These are phyloP conservation scores for Ochropleura leucogaster DNA, from an alignment of 2,888 invertebrate species.

Conservation along the genomic window DNA sequence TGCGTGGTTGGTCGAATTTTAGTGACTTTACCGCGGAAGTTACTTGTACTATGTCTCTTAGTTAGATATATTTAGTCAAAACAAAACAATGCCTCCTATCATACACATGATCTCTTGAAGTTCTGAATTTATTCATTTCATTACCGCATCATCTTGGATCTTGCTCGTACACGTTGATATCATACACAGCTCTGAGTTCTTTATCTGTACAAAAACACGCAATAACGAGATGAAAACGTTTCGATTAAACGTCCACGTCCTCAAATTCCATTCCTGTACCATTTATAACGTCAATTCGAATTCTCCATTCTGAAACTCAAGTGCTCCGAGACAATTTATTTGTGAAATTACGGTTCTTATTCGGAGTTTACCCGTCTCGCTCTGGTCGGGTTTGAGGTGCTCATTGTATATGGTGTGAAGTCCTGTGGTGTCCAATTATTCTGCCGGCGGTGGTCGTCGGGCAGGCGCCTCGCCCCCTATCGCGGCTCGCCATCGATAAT, in stretches of 20 bases:
- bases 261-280: constrained; percentile 78
- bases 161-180: constrained; percentile 46
- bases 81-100: constrained; percentile 26
- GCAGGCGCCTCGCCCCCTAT: constrained; percentile 88
- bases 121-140: constrained; percentile 43
- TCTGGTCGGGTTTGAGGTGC: constrained; percentile 64
- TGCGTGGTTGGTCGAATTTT: background rate
- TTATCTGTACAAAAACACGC: constrained; percentile 64
- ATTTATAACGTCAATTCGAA: constrained; percentile 82
- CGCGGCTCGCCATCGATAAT: constrained; percentile 89
- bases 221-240: constrained; percentile 72
- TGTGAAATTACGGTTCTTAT: constrained; percentile 72
- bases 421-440: constrained; percentile 90
- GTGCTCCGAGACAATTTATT: constrained; percentile 78
- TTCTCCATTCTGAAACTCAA: constrained; percentile 75
- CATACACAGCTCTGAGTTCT: constrained; percentile 42
- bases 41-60: background rate
- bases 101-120: constrained; percentile 25
- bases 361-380: constrained; percentile 66
- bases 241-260: constrained; percentile 75
- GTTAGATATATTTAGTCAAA: constrained; percentile 4
- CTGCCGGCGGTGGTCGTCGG: constrained; percentile 86
- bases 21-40: constrained; percentile 18
- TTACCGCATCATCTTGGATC: constrained; percentile 43
- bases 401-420: constrained; percentile 86